Base-by-base conservation (phyloP, 2,888 invertebrate species). In the Drosophila stalkeri region DNA sequence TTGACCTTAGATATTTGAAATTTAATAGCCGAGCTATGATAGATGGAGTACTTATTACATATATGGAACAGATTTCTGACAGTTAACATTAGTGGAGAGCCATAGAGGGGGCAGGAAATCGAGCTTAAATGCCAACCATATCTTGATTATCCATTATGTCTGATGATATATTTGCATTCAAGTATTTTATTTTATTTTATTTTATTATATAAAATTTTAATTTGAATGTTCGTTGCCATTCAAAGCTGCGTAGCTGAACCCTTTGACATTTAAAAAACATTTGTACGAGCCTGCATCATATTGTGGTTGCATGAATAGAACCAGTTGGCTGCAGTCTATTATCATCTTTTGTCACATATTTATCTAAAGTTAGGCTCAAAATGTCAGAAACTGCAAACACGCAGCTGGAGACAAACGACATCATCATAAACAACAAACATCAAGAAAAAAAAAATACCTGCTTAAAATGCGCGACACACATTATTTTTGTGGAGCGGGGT, bases 401-500 rank as follows among this genome's bases (percentile, higher is more conserved):
- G 72, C 57, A 63, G 61, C 63, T 69, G 57, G 49, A 67, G 62
- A 31, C 52, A 56, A 66, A 49, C 43, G 33, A 54, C 37, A 73
- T 44, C 68, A 66, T 27, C 49, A 33, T 47, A 31, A 77, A 43
- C 47, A 51, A 64, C 18, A 56, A 46, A 59, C 27, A 41, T n/a
- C 49, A 39, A 44, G 9, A 60, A 54, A 65, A 70, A 62, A 56
- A 65, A 73, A 64, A 64, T 35, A 70, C 46, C 68, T 61, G 80
- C 80, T 85, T 84, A 62, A 87, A 75, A 84, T 84, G 82, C 84
- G 66, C 75, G 82, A 81, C 84, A 84, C 86, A 85, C 85, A 74
- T 81, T 64, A 69, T 41, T 47, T 60, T 60, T 70, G 65, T 60
- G 54, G 64, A 52, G 59, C 35, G 67, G 75, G 75, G 77, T 77